Percentiles rank a stretch among this genome's conserved stretches.
phyloP scores from a whole-genome alignment of 2,888 invertebrate species.

The Agriopis marginaria region DNA sequence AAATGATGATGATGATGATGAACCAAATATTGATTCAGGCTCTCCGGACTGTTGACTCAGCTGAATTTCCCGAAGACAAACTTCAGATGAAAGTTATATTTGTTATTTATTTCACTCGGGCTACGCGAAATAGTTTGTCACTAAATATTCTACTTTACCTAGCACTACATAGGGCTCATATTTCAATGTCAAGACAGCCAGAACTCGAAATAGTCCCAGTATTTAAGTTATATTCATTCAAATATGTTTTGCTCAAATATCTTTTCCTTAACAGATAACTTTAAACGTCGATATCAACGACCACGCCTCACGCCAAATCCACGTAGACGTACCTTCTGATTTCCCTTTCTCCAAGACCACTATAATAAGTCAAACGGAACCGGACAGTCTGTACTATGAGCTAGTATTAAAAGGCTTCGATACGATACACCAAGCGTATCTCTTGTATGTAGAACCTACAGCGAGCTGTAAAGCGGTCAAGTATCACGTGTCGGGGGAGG shows the following conservation, averaged over 20 bases:
- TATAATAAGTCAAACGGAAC: slow-evolving; percentile 83
- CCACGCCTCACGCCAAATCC: slow-evolving; percentile 67
- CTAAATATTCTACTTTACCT: neutral
- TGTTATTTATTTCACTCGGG: too few species aligned
- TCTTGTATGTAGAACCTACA: slow-evolving; percentile 86
- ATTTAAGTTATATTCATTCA: too few species aligned
- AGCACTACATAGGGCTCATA: neutral
- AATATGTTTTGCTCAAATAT: too few species aligned
- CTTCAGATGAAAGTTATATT: too few species aligned
- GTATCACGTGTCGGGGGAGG: slow-evolving; percentile 87
- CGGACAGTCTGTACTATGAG: slow-evolving; percentile 87
- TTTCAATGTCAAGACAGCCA: neutral
- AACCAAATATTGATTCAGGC: too few species aligned
- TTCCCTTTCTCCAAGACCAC: slow-evolving; percentile 62
- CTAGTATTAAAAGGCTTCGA: slow-evolving; percentile 86
- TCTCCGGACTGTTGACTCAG: too few species aligned
- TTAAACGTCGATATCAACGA: slow-evolving; percentile 89
- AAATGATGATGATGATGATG: too few species aligned
- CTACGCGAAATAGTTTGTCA: neutral
- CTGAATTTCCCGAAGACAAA: too few species aligned
- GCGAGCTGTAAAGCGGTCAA: slow-evolving; percentile 69
- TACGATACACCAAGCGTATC: slow-evolving; percentile 87
- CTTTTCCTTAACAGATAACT: slow-evolving; percentile 78
- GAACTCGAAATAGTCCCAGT: neutral
- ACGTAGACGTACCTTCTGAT: slow-evolving; percentile 72